phyloP scores from a whole-genome alignment of 2,113 vertebrate genomes.

The Lagopus leucura region DNA sequence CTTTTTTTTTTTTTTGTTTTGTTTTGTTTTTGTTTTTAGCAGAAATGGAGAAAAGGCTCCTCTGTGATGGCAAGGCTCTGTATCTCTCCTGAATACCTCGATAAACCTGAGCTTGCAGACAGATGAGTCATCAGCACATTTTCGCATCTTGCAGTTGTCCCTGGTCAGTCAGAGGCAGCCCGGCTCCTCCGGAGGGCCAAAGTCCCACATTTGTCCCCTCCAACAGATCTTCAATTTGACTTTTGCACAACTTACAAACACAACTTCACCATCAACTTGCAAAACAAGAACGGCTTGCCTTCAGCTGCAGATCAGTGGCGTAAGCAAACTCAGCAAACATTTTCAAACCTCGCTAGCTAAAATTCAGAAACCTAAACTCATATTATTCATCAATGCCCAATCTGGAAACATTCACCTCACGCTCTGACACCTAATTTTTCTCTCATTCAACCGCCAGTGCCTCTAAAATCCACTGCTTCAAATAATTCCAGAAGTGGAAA shows the following conservation, averaged over 20 bases:
- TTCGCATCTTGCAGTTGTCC: neutral
- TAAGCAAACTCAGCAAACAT: neutral
- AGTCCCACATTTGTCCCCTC: accelerated
- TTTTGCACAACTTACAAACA: neutral
- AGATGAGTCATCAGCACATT: too few species aligned
- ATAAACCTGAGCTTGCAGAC: neutral
- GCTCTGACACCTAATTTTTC: neutral
- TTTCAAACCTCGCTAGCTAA: neutral
- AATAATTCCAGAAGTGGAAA: neutral
- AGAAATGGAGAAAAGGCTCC: neutral
- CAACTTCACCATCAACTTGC: neutral
- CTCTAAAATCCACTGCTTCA: neutral
- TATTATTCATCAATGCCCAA: accelerated
- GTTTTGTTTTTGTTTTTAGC: too few species aligned
- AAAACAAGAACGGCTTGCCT: neutral
- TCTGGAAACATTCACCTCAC: neutral
- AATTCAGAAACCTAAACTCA: too few species aligned
- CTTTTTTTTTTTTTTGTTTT: too few species aligned
- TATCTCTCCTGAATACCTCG: neutral
- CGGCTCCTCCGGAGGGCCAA: neutral
- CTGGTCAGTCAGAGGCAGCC: neutral
- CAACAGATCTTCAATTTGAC: neutral
- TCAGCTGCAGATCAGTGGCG: neutral
- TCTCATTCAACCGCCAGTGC: neutral
- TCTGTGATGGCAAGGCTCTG: neutral